Evolutionary conservation across 1,140 invertebrate species (phyloP), one percentile per base, ranked within the genome.

Genomic region (Eurosta solidaginis): DNA sequence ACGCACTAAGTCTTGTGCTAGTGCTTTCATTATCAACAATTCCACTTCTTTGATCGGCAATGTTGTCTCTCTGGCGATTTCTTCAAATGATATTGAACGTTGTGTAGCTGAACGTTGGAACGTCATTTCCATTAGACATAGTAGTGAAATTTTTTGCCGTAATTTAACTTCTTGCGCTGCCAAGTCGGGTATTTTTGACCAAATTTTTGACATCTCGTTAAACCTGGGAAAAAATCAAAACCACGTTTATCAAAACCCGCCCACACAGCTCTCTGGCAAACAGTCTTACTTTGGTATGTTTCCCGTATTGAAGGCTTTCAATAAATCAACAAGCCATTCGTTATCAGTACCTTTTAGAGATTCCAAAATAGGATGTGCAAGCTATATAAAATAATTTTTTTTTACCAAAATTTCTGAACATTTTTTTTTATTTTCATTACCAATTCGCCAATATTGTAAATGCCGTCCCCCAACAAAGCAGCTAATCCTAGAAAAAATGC

Each of bases 371-470:
- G 97, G 96, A 91, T 99, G 98, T 25, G 96, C 96, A 36, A 99
- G 87, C 93, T 95, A 86, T 86, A 85, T 77, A 79, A 73, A 79
- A 7, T 6, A 40, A 36, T 10, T 22, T 9, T 68, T 0, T 6
- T 25, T 76, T 44, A 20, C 17, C 7, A 45, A 50, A 14, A 50
- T 45, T 40, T 63, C 2, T 73, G 68, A 27, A 44, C 25, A 50
- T 59, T 77, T 12, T 42, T n/a, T n/a, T 54, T 22, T 33, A n/a
- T 27, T 9, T 10, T 44, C n/a, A n/a, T 88, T 83, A 95, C 92
- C 83, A 99, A 89, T 90, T 99, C 98, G 0, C 97, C 98, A 83
- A 99, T 94, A 88, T 99, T 99, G 88, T 99, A 99, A 20, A 99
- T 95, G 47, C 95, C 96, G 83, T 99, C 95, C 10, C 97, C 98